These are phyloP conservation scores for Palythoa grandiflora DNA, from an alignment of 92 coral and sea anemone species.

Conservation along the genomic window DNA sequence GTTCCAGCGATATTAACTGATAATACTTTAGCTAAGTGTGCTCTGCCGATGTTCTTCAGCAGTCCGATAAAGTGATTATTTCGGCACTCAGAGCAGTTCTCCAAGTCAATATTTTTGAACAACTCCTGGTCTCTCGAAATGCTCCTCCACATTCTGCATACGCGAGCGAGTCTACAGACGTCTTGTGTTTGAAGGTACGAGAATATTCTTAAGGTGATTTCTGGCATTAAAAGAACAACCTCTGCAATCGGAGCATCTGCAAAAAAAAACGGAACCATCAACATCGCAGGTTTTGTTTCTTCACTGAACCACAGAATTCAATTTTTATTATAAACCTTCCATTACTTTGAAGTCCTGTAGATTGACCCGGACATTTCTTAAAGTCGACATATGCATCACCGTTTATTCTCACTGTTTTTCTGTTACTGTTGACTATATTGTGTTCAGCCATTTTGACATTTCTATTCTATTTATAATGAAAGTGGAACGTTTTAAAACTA, in stretches of 20 bases:
- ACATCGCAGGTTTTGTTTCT: background rate
- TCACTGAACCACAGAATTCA: background rate
- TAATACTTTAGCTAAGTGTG: conserved; percentile 14
- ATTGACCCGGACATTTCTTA: background rate
- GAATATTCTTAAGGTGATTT: conserved; percentile 25
- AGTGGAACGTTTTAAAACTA: background rate
- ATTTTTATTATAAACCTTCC: background rate
- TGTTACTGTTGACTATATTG: background rate
- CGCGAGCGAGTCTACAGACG: conserved; percentile 41
- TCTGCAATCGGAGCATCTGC: conserved; percentile 3
- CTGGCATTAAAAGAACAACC: conserved; percentile 17
- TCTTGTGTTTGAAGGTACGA: conserved; percentile 43
- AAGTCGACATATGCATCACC: background rate
- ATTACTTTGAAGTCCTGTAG: background rate
- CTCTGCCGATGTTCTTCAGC: conserved; percentile 31
- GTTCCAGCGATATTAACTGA: conserved; percentile 45
- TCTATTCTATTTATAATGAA: background rate
- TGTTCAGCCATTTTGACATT: background rate
- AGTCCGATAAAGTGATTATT: conserved; percentile 40
- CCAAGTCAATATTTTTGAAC: conserved; percentile 38
- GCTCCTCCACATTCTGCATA: conserved; percentile 43
- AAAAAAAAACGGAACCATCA: too few species aligned
- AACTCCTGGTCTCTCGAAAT: conserved; percentile 44
- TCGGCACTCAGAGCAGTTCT: conserved; percentile 27
- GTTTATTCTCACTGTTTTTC: background rate